phyloP scores from a whole-genome alignment of 2,888 invertebrate genomes.

The Drosophila incognita region DNA sequence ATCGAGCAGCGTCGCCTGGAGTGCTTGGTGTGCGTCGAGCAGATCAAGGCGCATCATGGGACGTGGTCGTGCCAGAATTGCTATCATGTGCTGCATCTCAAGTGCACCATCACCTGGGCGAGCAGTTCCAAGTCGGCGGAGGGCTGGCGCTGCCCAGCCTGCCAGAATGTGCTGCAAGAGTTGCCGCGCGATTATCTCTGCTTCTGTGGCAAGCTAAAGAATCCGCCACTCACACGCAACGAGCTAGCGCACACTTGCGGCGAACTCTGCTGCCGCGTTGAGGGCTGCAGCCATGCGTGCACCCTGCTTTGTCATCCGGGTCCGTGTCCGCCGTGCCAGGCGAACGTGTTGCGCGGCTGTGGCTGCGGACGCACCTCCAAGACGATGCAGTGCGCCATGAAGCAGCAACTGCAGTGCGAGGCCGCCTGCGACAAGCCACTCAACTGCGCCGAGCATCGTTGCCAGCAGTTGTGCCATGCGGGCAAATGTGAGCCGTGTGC shows the following conservation, averaged over 20 bases:
- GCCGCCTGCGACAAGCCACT: conserved; percentile 90
- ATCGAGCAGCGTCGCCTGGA: conserved; percentile 93
- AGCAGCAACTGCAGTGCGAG: conserved; percentile 90
- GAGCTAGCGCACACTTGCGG: conserved; percentile 97
- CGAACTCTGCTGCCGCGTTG: conserved; percentile 89
- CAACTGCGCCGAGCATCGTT: conserved; percentile 92
- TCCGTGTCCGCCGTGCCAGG: conserved; percentile 95
- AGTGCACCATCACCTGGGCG: conserved; percentile 97
- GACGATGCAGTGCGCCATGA: conserved; percentile 90
- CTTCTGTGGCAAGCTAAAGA: conserved; percentile 93
- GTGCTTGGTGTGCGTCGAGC: conserved; percentile 97
- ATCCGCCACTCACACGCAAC: conserved; percentile 91
- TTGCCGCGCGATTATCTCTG: conserved; percentile 94
- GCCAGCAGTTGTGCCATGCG: conserved; percentile 91
- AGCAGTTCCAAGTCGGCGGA: conserved; percentile 91
- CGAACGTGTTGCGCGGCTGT: conserved; percentile 90
- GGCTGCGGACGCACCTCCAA: conserved; percentile 91
- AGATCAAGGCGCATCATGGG: conserved; percentile 91
- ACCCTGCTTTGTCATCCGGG: conserved; percentile 96
- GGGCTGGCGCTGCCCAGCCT: conserved; percentile 98
- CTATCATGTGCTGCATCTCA: conserved; percentile 96
- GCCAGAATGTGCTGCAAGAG: conserved; percentile 91
- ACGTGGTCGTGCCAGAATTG: conserved; percentile 97
- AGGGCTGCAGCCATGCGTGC: conserved; percentile 89
- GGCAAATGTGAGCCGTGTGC: conserved; percentile 91